phyloP scores from a whole-genome alignment of 2,888 invertebrate genomes.

The Acheta domesticus region DNA sequence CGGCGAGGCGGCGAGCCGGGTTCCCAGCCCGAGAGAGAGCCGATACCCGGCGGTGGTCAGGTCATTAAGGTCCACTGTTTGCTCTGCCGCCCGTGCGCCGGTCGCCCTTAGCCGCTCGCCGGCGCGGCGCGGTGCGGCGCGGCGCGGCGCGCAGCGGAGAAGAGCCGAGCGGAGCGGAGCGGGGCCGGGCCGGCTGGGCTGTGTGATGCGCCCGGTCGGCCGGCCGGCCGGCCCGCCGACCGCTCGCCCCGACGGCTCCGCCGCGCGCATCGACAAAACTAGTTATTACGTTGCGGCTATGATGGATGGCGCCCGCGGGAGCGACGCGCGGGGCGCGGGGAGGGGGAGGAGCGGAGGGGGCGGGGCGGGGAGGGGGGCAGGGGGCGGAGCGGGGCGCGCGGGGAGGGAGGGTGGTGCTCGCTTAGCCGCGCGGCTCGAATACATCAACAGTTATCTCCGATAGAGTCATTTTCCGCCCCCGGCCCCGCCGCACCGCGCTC shows the following conservation, averaged over 20 bases:
- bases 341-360: background rate
- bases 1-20: background rate
- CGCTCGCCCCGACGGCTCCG: background rate
- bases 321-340: slow-evolving; percentile 24
- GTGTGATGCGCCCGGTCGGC: background rate
- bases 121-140: background rate
- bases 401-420: background rate
- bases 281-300: slow-evolving; percentile 34
- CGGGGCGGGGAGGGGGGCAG: background rate
- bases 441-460: slow-evolving; percentile 33
- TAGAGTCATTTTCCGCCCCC: slow-evolving; percentile 31
- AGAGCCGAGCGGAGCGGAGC: background rate
- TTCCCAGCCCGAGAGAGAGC: slow-evolving; percentile 1
- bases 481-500: background rate
- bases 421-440: slow-evolving; percentile 23
- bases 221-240: background rate
- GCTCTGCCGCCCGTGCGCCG: slow-evolving; percentile 18
- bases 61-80: slow-evolving; percentile 18
- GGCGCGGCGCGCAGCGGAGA: background rate
- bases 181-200: background rate
- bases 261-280: slow-evolving; percentile 28
- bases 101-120: background rate
- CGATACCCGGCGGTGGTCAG: background rate
- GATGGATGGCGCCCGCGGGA: slow-evolving; percentile 31
- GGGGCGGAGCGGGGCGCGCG: background rate